phyloP scores from a whole-genome alignment of 1,140 invertebrate species.

The Eupristina koningsbergeri region DNA sequence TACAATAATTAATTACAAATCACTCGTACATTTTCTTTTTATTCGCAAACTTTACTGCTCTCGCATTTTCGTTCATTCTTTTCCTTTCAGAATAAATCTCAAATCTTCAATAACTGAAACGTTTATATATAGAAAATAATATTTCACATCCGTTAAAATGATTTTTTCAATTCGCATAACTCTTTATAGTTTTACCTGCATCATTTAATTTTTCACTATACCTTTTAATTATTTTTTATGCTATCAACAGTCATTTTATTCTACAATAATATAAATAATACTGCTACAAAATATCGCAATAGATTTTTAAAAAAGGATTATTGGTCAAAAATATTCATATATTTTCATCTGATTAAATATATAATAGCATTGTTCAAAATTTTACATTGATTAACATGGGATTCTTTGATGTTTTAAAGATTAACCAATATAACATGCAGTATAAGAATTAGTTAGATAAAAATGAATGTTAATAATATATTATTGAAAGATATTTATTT shows the following conservation, averaged over 20 bases:
- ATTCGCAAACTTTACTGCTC: slow-evolving; percentile 20
- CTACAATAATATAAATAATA: slow-evolving; percentile 36
- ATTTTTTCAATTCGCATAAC: slow-evolving; percentile 16
- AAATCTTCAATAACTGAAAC: slow-evolving; percentile 34
- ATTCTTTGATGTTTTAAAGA: neutral
- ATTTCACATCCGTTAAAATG: slow-evolving; percentile 31
- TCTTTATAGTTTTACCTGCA: neutral
- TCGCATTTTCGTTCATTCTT: neutral
- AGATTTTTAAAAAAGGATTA: slow-evolving; percentile 8
- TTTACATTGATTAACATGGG: neutral
- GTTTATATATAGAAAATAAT: slow-evolving; percentile 22
- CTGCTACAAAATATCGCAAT: slow-evolving; percentile 31
- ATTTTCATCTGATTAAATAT: neutral
- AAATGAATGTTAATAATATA: neutral
- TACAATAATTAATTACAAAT: slow-evolving; percentile 48
- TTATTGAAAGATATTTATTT: neutral
- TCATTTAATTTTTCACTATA: neutral
- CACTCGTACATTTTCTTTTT: slow-evolving; percentile 38
- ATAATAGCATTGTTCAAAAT: neutral
- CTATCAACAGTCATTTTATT: slow-evolving; percentile 26
- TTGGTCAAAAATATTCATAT: neutral
- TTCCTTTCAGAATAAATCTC: slow-evolving; percentile 6
- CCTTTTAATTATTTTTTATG: neutral
- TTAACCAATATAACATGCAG: neutral
- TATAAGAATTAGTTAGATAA: slow-evolving; percentile 29